Base-by-base conservation (phyloP, 2,888 invertebrate genomes). In the Drosophila melanocephala region DNA sequence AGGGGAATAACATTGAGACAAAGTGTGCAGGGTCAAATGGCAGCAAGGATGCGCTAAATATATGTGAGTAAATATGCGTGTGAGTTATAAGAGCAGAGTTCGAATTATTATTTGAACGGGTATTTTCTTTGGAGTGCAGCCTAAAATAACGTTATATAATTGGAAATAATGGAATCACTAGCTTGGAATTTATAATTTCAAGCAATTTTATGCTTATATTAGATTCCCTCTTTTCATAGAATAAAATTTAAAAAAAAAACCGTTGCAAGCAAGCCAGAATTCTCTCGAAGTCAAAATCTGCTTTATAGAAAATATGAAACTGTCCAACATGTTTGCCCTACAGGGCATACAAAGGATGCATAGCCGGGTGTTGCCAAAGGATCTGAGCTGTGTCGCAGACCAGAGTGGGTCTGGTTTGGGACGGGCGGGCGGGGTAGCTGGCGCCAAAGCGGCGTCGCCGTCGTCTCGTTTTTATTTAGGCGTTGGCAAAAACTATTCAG, bases 401-500 rank as follows among this genome's bases (percentile, higher is more conserved):
- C 19, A 50, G 62, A 57, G 56, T 19, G 44, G 37, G 64, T 55
- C 42, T 51, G 51, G 14, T 14, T 19, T 61, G 33, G 62, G 58
- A 12, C 26, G 10, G 6, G 51, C 1, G 33, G 14, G 16, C 10
- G 60, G 37, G 52, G 52, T 52, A 57, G 51, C 78, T 81, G 91
- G 92, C 92, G 91, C 90, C 91, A 85, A 65, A 59, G 68, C 69
- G 92, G 73, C 91, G 72, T 44, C 75, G 74, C n/a, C 64, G 78
- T 51, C 74, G 77, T 75, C 78, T 75, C 61, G 60, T 61, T 73
- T 81, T 82, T 84, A 84, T 87, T 83, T 83, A 77, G 89, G 84
- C 73, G 89, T 76, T 86, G 78, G 84, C 64, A 69, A 74, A 72
- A 84, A 88, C 89, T 89, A 86, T 84, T 77, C 74, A 68, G 58